Evolutionary conservation across 1,140 invertebrate genomes (phyloP), one percentile per base, ranked within the genome.

Genomic region (Ceratina japonica): DNA sequence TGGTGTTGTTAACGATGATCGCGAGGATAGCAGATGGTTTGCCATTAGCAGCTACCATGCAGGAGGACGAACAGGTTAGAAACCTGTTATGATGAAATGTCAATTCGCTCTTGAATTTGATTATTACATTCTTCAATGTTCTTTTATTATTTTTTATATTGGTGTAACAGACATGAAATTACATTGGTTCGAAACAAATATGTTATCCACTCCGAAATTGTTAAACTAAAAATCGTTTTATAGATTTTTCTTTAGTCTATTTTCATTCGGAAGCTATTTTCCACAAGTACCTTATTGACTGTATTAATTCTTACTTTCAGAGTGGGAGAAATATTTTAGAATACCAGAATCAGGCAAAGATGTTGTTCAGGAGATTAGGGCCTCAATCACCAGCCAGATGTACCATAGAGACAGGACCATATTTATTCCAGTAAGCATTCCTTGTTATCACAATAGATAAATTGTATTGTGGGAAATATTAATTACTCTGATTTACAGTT

Each of bases 281-380:
- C 59, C 0, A 54, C 65, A 62, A 56, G 13, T 56, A 56, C 3
- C 12, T n/a, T 18, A 56, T 49, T 52, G 10, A 12, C 27, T 31
- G 22, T 59, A 66, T 75, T 63, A 49, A 71, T 71, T 80, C 51
- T 85, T 87, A 85, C 89, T 94, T 94, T 89, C 92, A 99, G 98
- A 96, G 96, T 86, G 98, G 98, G 74, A 95, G 96, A 92, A 97
- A 95, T 93, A 95, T 98, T 87, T 93, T 99, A 91, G 98, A 99
- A 88, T 99, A 99, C 92, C 98, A 99, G 92, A 99, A 98, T 92
- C 98, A 99, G 94, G 99, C 99, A n/a, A 99, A 99, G 94, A 97
- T 99, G 95, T 93, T 99, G 76, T 99, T 99, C 93, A 95, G 97
- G 87, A 99, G 99, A 93, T 93, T 99, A 87, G 96, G 95, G 76